Percentiles rank a stretch among this genome's conserved stretches.
Conservation (phyloP, 2,888 invertebrate genomes). For the Lasioglossum calceatum region DNA sequence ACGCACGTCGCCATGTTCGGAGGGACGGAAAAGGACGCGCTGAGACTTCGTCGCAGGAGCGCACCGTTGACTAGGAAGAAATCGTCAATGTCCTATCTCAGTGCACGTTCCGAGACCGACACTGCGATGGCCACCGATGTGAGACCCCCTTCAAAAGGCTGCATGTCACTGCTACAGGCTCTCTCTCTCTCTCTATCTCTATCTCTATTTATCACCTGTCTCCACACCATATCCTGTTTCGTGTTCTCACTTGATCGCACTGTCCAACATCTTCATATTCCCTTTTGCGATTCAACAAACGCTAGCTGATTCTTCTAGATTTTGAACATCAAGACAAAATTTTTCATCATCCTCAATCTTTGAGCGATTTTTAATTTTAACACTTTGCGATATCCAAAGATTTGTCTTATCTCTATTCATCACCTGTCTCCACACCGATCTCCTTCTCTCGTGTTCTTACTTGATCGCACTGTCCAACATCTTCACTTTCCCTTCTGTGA, state of each 20-base stretch:
- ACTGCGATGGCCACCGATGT: conserved; percentile 83
- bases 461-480: neutral
- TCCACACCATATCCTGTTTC: neutral
- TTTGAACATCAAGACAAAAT: neutral
- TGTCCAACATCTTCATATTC: neutral
- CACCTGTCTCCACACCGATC: neutral
- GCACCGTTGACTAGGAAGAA: conserved; percentile 83
- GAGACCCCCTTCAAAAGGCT: conserved; percentile 79
- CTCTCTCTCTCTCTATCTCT: conserved; percentile 52
- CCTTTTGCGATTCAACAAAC: neutral
- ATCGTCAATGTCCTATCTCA: conserved; percentile 84
- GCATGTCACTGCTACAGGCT: conserved; percentile 71
- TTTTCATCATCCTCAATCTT: neutral
- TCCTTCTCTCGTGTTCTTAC: neutral
- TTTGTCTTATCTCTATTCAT: neutral
- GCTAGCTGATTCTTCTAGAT: neutral
- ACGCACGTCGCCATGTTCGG: conserved; percentile 85
- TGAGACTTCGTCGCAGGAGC: conserved; percentile 82
- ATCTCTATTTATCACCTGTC: neutral
- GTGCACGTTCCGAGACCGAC: conserved; percentile 83
- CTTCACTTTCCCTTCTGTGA: neutral
- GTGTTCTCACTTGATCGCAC: neutral
- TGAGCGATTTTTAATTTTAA: neutral
- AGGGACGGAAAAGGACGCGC: conserved; percentile 82
- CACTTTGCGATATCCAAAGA: no score